A percentile compares a stretch with the other conserved stretches of the same genome.
Evolutionary conservation across 2,888 invertebrate genomes (phyloP).

Genomic region (Dolichopus griseipennis): DNA sequence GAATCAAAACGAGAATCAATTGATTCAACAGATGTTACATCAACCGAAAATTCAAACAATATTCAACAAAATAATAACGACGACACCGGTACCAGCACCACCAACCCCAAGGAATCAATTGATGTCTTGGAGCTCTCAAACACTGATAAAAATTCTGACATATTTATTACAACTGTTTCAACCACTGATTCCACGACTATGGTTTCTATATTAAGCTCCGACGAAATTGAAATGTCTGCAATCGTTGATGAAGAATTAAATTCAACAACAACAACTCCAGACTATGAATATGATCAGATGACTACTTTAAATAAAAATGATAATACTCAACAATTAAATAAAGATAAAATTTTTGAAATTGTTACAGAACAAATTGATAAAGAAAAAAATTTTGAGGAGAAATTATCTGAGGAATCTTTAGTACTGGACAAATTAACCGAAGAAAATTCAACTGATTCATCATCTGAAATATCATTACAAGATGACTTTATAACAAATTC

Average conservation of each 20-base stretch:
- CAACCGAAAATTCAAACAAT: conserved; percentile 5
- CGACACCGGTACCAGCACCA: not conserved
- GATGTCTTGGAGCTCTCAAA: conserved; percentile 7
- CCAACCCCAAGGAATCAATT: not conserved
- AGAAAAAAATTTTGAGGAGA: conserved; percentile 18
- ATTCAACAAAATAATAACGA: not conserved
- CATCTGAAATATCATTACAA: conserved; percentile 16
- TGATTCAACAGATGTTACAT: not conserved
- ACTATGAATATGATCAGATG: not conserved
- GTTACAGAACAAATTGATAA: conserved; percentile 16
- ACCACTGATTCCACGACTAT: conserved; percentile 11
- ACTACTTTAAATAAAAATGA: not conserved
- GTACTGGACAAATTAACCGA: conserved; percentile 15
- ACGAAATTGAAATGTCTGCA: conserved; percentile 9
- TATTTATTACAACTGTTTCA: conserved; percentile 10
- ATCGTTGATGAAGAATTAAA: not conserved
- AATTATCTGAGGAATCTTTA: conserved; percentile 21
- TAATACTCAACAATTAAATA: not conserved
- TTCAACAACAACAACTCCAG: not conserved
- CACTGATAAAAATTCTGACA: conserved; percentile 7
- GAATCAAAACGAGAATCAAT: not conserved
- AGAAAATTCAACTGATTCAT: conserved; percentile 11
- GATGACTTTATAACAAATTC: conserved; percentile 16
- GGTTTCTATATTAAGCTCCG: conserved; percentile 11
- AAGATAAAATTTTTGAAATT: conserved; percentile 15